Evolutionary conservation across 2,797 vertebrate species (phyloP).

Genomic region (Liparis tanakae): DNA sequence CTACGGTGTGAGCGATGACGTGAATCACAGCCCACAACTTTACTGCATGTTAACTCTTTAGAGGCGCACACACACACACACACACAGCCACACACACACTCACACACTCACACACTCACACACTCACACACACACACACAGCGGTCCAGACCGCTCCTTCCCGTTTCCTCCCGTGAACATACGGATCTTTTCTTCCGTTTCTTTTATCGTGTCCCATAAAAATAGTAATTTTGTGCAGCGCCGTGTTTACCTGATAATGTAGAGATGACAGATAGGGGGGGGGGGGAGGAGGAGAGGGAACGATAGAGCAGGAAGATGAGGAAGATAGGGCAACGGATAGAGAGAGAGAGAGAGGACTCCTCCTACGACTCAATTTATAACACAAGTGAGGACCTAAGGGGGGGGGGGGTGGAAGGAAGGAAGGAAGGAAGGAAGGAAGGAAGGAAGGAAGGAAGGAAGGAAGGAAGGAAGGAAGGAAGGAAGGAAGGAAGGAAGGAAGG

Average conservation of each 20-base stretch:
- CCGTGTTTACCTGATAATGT: conserved; percentile 91
- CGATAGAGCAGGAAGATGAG: conserved; percentile 54
- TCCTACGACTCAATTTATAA: conserved; percentile 26
- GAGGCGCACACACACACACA: too few species aligned
- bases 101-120: background rate
- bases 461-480: too few species aligned
- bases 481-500: too few species aligned
- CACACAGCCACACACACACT: too few species aligned
- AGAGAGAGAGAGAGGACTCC: conserved; percentile 71
- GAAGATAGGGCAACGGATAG: conserved; percentile 76
- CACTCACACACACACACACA: conserved; percentile 26
- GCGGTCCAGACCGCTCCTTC: conserved; percentile 65
- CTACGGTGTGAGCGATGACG: too few species aligned
- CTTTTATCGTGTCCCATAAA: conserved; percentile 93
- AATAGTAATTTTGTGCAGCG: conserved; percentile 91
- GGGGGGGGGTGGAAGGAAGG: too few species aligned
- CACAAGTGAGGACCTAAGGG: too few species aligned
- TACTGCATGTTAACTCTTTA: too few species aligned
- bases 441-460: too few species aligned
- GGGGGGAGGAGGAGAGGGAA: conserved; percentile 79
- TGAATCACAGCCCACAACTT: too few species aligned
- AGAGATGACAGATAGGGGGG: conserved; percentile 91
- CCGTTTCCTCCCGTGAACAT: conserved; percentile 82
- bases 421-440: too few species aligned
- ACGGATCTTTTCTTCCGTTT: conserved; percentile 82